Evolutionary conservation across 1,140 invertebrate genomes (phyloP).

Genomic region (Mesaphorura yosii): DNA sequence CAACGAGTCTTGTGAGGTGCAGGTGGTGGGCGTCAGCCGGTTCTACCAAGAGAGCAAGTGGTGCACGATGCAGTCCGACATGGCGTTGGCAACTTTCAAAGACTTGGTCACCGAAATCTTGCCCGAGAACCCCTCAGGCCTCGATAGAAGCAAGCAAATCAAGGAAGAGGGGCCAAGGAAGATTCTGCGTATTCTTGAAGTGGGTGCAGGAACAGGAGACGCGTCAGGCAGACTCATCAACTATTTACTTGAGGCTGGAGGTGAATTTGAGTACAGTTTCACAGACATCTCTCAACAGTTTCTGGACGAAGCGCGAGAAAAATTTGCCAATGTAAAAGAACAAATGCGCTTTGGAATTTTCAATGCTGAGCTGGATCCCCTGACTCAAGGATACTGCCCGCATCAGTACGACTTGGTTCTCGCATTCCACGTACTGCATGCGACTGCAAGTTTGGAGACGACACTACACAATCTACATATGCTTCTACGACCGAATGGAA

Average conservation of each 20-base stretch:
- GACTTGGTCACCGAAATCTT: neutral
- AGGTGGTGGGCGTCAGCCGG: neutral
- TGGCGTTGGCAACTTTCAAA: too few species aligned
- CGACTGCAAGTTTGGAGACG: slow-evolving; percentile 8
- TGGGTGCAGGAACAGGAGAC: slow-evolving; percentile 17
- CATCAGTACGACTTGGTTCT: slow-evolving; percentile 16
- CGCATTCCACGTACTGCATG: slow-evolving; percentile 18
- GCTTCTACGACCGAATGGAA: slow-evolving; percentile 7
- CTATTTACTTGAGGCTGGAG: neutral
- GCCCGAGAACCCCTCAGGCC: neutral
- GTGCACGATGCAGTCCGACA: neutral
- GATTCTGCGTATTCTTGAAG: slow-evolving; percentile 13
- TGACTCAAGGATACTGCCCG: slow-evolving; percentile 15
- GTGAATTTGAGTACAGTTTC: slow-evolving; percentile 12
- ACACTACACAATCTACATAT: slow-evolving; percentile 3
- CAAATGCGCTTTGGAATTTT: slow-evolving; percentile 11
- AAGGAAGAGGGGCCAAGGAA: too few species aligned
- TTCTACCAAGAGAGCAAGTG: slow-evolving; percentile 1
- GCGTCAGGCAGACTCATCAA: neutral
- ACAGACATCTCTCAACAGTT: slow-evolving; percentile 16
- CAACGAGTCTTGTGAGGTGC: too few species aligned
- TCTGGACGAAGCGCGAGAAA: neutral
- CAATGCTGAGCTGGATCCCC: slow-evolving; percentile 21
- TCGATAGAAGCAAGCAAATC: neutral
- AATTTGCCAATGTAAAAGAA: neutral